These are phyloP conservation scores for Sepioteuthis lessoniana DNA, from an alignment of 2,888 invertebrate species.

Conservation along the genomic window DNA sequence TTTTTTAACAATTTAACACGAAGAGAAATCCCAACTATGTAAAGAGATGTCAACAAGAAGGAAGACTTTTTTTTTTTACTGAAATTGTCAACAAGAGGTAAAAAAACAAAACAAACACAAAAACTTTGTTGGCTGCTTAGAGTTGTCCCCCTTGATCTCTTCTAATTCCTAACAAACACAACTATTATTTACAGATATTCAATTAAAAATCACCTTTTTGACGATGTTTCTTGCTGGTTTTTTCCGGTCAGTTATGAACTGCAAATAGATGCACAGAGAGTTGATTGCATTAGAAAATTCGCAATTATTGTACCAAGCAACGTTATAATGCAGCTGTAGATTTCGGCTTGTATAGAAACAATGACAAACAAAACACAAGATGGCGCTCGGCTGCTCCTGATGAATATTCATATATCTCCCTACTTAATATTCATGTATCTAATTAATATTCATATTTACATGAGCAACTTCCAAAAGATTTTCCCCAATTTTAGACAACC, in stretches of 20 bases:
- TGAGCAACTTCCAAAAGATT: too few relatives aligned
- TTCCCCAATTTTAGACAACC: too few relatives aligned
- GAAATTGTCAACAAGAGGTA: too few relatives aligned
- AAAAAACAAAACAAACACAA: too few relatives aligned
- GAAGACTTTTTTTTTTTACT: too few relatives aligned
- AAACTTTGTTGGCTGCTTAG: too few relatives aligned
- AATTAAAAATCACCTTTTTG: neutral
- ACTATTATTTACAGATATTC: too few relatives aligned
- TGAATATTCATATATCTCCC: neutral
- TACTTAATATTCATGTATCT: neutral
- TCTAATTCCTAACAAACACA: too few relatives aligned
- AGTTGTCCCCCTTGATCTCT: too few relatives aligned
- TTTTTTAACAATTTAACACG: too few relatives aligned
- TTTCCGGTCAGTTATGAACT: neutral
- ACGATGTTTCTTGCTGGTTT: neutral
- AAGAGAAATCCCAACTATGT: too few relatives aligned
- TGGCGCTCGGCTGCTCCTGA: conserved; percentile 33
- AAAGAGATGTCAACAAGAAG: too few relatives aligned
- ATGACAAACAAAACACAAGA: neutral
- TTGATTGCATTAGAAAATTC: neutral
- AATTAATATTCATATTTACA: neutral
- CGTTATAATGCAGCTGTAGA: neutral
- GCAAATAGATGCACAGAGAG: neutral
- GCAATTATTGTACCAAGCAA: neutral
- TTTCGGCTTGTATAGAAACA: neutral